Conservation (phyloP, 1,140 invertebrate species). For the Caenorhabditis tropicalis region DNA sequence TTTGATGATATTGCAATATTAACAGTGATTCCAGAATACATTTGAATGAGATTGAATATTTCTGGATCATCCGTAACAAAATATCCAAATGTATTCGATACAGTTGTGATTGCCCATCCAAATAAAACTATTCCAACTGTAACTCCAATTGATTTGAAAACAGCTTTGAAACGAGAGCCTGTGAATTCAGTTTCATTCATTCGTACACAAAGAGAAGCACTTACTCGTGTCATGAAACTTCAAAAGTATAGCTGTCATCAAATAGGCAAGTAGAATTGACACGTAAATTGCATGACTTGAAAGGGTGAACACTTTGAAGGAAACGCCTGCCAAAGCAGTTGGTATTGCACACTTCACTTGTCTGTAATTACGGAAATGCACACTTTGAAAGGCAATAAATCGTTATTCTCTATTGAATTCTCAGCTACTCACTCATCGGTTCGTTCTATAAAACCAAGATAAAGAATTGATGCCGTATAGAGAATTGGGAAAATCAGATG, state of each 20-base stretch:
- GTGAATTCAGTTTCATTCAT: not conserved
- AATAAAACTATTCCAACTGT: conserved; percentile 46
- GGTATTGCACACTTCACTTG: conserved; percentile 32
- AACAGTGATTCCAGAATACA: conserved; percentile 39
- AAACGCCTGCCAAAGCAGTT: conserved; percentile 29
- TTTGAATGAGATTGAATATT: conserved; percentile 16
- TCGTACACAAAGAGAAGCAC: not conserved
- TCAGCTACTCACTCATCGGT: not conserved
- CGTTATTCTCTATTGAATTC: not conserved
- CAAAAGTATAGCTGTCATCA: conserved; percentile 31
- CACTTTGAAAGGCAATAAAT: not conserved
- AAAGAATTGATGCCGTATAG: not conserved
- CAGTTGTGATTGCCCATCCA: conserved; percentile 42
- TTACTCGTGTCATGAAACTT: conserved; percentile 36
- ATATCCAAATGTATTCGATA: conserved; percentile 23
- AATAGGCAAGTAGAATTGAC: conserved; percentile 17
- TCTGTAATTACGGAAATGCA: conserved; percentile 37
- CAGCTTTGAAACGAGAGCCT: conserved; percentile 47
- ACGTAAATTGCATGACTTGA: conserved; percentile 41
- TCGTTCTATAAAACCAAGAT: conserved; percentile 8
- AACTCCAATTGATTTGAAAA: conserved; percentile 45
- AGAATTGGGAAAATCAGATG: not conserved
- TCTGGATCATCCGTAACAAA: not conserved
- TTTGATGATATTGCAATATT: conserved; percentile 42
- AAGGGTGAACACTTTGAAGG: conserved; percentile 44